phyloP scores from a whole-genome alignment of 2,888 invertebrate genomes.

The Eristalinus aeneus region DNA sequence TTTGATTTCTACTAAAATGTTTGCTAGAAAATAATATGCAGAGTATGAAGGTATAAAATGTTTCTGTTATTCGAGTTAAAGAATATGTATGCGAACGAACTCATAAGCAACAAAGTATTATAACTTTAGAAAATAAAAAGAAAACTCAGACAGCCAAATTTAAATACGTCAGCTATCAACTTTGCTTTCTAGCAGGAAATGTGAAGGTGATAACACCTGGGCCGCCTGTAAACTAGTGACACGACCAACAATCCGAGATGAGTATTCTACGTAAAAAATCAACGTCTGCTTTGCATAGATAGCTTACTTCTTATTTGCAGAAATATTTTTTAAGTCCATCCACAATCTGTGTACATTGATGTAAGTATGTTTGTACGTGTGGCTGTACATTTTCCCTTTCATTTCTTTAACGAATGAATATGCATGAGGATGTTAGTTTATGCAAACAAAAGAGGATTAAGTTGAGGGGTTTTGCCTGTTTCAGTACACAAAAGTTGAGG shows the following conservation, averaged over 20 bases:
- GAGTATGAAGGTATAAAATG: too few species aligned
- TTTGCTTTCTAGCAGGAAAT: not conserved
- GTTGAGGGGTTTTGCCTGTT: conserved; percentile 38
- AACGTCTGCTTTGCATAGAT: not conserved
- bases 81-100: not conserved
- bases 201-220: not conserved
- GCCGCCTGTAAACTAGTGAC: not conserved
- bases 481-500: conserved; percentile 34
- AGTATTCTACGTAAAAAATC: not conserved
- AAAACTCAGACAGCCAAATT: not conserved
- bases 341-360: not conserved
- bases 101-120: not conserved
- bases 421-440: conserved; percentile 47
- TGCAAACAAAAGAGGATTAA: conserved; percentile 49
- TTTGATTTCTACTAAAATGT: too few species aligned
- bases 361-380: not conserved
- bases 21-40: too few species aligned
- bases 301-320: not conserved
- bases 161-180: not conserved
- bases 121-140: too few species aligned
- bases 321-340: conserved; percentile 19
- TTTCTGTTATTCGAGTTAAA: too few species aligned
- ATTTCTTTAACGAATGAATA: conserved; percentile 40
- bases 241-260: not conserved
- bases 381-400: not conserved